These are phyloP conservation scores for Thumatha senex DNA, from an alignment of 2,888 invertebrate genomes.

Conservation along the genomic window DNA sequence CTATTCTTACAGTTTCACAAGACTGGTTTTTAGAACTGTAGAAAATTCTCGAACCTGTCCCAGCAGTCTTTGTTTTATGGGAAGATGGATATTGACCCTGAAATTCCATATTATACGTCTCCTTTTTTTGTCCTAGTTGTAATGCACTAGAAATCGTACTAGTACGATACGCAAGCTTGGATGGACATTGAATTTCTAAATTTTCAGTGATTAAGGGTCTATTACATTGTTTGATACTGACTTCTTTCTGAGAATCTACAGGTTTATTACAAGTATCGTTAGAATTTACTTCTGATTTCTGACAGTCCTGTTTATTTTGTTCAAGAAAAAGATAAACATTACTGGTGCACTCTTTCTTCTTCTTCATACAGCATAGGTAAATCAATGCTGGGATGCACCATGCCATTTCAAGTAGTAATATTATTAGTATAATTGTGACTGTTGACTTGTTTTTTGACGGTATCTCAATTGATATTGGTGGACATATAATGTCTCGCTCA, in stretches of 20 bases:
- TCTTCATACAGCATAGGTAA: conserved; percentile 36
- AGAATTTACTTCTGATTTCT: background rate
- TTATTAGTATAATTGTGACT: conserved; percentile 47
- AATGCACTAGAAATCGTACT: background rate
- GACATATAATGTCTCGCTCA: no score
- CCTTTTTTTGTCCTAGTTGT: background rate
- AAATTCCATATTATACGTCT: conserved; percentile 5
- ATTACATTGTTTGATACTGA: background rate
- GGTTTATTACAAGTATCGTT: background rate
- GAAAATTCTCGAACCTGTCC: conserved; percentile 17
- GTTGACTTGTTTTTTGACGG: conserved; percentile 58
- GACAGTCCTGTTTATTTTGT: background rate
- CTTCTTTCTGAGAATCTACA: background rate
- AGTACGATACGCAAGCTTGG: background rate
- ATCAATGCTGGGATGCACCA: conserved; percentile 62
- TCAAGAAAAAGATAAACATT: conserved; percentile 30
- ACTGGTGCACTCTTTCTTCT: conserved; percentile 24
- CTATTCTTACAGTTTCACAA: conserved; percentile 4
- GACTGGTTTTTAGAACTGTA: conserved; percentile 8
- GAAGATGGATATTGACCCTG: conserved; percentile 10
- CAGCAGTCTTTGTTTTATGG: conserved; percentile 10
- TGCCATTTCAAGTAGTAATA: conserved; percentile 59
- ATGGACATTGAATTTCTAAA: conserved; percentile 2
- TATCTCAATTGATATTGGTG: conserved; percentile 29
- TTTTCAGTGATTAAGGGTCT: background rate